Evolutionary conservation across 1,140 invertebrate genomes (phyloP).

Genomic region (Bicyclus anynana): DNA sequence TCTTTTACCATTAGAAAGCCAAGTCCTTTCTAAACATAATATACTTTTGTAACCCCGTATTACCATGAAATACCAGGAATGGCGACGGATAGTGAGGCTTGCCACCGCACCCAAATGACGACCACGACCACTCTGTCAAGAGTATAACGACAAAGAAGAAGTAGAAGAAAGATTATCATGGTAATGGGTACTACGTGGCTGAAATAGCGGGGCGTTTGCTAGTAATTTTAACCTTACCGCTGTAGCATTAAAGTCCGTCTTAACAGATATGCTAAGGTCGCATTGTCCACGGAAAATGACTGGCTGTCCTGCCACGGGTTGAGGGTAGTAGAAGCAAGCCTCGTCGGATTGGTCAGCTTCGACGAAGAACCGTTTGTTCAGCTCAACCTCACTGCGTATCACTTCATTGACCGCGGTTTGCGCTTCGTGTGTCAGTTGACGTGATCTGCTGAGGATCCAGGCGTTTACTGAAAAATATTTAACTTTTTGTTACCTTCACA

Average conservation of each 20-base stretch:
- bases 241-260: slow-evolving; percentile 43
- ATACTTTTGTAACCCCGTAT: too few relatives aligned
- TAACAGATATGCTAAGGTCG: slow-evolving; percentile 38
- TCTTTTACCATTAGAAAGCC: too few relatives aligned
- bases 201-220: too few relatives aligned
- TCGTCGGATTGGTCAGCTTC: slow-evolving; percentile 29
- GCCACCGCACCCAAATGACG: too few relatives aligned
- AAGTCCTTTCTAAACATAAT: too few relatives aligned
- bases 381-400: slow-evolving; percentile 26
- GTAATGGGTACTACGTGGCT: too few relatives aligned
- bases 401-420: slow-evolving; percentile 28
- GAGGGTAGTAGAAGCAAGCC: slow-evolving; percentile 54
- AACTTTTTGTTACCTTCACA: not conserved
- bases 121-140: too few relatives aligned
- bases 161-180: too few relatives aligned
- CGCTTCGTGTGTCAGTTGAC: slow-evolving; percentile 13
- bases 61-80: too few relatives aligned
- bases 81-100: too few relatives aligned
- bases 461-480: slow-evolving; percentile 40
- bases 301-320: slow-evolving; percentile 32
- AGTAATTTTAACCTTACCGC: slow-evolving; percentile 38
- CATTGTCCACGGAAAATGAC: slow-evolving; percentile 55
- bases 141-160: too few relatives aligned
- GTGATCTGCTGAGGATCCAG: slow-evolving; percentile 44
- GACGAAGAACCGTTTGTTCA: slow-evolving; percentile 38